Percentiles rank a stretch among this genome's conserved stretches.
Evolutionary conservation across 2,797 vertebrate genomes (phyloP).

Genomic region (Petrocephalus schoutedeni): DNA sequence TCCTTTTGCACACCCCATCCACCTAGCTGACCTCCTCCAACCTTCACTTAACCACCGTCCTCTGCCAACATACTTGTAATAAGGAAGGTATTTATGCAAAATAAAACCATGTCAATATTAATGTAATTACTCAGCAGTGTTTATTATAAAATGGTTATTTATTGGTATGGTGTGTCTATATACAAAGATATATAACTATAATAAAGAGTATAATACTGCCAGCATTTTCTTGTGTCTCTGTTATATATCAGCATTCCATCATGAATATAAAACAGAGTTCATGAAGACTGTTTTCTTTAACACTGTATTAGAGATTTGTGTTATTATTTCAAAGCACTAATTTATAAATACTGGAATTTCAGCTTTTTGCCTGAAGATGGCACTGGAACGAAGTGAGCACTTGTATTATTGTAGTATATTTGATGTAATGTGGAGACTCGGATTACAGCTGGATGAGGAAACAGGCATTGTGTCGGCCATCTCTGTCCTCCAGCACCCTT

Average conservation of each 20-base stretch:
- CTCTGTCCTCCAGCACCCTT: neutral
- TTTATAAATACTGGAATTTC: neutral
- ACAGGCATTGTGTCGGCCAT: neutral
- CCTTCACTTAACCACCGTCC: neutral
- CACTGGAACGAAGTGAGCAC: neutral
- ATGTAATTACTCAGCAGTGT: slow-evolving; percentile 5
- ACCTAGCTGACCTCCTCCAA: too few species aligned
- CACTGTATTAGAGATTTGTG: neutral
- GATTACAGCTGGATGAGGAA: neutral
- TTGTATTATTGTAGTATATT: neutral
- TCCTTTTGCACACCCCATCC: neutral
- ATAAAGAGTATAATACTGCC: neutral
- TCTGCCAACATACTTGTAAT: neutral
- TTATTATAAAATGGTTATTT: slow-evolving; percentile 19
- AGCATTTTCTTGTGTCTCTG: neutral
- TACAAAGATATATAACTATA: neutral
- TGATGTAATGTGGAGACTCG: neutral
- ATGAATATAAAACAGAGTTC: neutral
- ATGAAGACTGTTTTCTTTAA: neutral
- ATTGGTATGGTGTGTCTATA: slow-evolving; percentile 4
- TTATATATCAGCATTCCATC: neutral
- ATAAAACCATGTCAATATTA: slow-evolving; percentile 11
- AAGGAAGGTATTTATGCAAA: slow-evolving; percentile 13
- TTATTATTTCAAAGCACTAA: neutral
- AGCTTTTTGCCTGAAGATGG: neutral